Percentiles rank a stretch among this genome's conserved stretches.
Conservation (phyloP, 1,140 invertebrate species). For the Tenebrio molitor region DNA sequence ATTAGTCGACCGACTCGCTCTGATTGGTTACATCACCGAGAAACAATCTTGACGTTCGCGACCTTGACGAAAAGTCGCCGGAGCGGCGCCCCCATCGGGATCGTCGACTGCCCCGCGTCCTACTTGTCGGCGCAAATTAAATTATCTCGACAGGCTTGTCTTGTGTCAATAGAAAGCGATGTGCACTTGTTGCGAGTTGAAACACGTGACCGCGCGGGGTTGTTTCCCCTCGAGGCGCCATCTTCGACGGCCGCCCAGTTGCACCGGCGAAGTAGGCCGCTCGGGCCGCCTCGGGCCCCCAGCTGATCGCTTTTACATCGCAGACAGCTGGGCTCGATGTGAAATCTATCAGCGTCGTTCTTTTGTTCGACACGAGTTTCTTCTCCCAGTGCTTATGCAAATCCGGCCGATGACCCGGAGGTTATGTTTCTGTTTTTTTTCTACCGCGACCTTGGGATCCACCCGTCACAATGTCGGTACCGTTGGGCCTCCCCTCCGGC, state of each 20-base stretch:
- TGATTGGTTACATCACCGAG: too few species aligned
- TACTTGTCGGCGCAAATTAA: too few species aligned
- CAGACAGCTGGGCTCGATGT: conserved; percentile 21
- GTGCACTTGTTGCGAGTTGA: not conserved
- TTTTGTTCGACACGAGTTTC: too few species aligned
- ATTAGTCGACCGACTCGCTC: too few species aligned
- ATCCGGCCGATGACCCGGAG: conserved; percentile 16
- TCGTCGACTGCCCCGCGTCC: too few species aligned
- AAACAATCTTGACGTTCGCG: too few species aligned
- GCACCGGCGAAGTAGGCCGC: not conserved
- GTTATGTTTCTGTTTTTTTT: too few species aligned
- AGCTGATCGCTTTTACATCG: conserved; percentile 7
- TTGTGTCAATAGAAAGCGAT: too few species aligned
- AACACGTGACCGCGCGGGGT: not conserved
- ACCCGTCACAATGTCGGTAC: too few species aligned
- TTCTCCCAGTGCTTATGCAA: conserved; percentile 6
- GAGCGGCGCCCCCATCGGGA: too few species aligned
- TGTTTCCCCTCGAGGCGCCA: conserved; percentile 1
- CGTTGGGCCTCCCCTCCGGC: not conserved
- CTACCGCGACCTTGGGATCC: not conserved
- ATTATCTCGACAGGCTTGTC: not conserved
- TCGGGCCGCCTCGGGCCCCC: not conserved
- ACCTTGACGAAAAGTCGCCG: too few species aligned
- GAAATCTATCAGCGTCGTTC: not conserved
- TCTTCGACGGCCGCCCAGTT: not conserved